phyloP scores from a whole-genome alignment of 2,113 vertebrate genomes.

The Gnathonemus longibarbis region DNA sequence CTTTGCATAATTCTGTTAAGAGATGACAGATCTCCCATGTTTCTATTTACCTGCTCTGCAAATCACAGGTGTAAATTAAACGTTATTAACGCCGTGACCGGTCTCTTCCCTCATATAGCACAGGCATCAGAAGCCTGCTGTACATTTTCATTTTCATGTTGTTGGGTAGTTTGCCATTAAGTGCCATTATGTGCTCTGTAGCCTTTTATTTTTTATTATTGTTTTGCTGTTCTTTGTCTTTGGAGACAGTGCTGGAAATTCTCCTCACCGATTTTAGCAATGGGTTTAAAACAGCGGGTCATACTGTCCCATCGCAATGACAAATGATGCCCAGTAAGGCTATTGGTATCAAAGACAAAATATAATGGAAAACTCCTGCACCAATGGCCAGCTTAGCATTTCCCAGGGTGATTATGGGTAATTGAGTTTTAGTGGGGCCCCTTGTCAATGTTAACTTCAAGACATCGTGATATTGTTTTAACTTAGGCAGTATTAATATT shows the following conservation, averaged over 20 bases:
- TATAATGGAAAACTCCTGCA: constrained; percentile 51
- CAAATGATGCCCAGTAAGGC: constrained; percentile 60
- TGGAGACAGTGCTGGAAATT: constrained; percentile 61
- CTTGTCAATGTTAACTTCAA: constrained; percentile 55
- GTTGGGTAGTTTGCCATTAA: constrained; percentile 41
- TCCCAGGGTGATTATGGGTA: constrained; percentile 56
- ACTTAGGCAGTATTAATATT: not conserved
- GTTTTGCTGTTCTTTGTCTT: constrained; percentile 34
- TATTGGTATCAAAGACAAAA: constrained; percentile 29
- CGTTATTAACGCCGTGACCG: not conserved
- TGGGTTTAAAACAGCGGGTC: constrained; percentile 62
- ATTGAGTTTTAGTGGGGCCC: constrained; percentile 58
- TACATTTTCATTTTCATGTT: constrained; percentile 27
- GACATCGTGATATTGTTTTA: constrained; percentile 23
- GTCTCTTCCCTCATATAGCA: not conserved
- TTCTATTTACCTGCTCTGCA: not conserved
- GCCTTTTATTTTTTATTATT: constrained; percentile 19
- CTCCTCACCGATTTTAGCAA: constrained; percentile 74
- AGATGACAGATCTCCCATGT: not conserved
- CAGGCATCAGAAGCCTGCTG: constrained; percentile 19
- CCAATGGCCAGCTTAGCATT: constrained; percentile 44
- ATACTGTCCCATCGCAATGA: constrained; percentile 66
- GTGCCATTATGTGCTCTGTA: constrained; percentile 8
- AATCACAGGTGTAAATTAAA: not conserved
- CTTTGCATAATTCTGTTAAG: not conserved